Evolutionary conservation across 2,888 invertebrate species (phyloP).

Genomic region (Branchipolynoe longqiensis): DNA sequence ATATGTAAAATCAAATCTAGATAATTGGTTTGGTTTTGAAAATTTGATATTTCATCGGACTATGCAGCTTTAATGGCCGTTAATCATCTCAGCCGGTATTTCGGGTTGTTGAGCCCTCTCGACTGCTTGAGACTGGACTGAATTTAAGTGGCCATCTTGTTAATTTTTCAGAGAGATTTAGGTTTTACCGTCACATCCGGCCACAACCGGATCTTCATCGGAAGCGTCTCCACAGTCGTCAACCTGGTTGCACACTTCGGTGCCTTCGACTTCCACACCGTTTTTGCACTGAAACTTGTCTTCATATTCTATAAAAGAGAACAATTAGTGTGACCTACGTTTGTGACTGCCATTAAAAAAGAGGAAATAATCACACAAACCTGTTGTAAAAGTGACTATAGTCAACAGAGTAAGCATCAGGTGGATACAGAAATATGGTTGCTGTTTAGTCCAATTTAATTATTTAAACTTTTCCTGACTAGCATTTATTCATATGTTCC

Average conservation of each 20-base stretch:
- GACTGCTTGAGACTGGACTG: background rate
- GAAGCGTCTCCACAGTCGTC: constrained; percentile 38
- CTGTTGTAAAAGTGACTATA: background rate
- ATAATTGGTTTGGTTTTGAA: no score
- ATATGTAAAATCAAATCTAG: no score
- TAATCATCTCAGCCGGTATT: no score
- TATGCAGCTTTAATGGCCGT: no score
- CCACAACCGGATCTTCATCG: background rate
- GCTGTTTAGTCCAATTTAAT: background rate
- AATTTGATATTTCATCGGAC: no score
- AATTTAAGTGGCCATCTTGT: background rate
- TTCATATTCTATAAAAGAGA: background rate
- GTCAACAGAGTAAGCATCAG: no score
- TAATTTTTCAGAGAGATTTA: background rate
- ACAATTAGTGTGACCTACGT: background rate
- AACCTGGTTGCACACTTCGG: background rate
- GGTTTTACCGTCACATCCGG: constrained; percentile 1
- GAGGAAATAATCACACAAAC: background rate
- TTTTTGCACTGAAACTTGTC: background rate
- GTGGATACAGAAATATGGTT: background rate
- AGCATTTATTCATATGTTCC: background rate
- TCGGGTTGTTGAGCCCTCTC: background rate
- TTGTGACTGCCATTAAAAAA: background rate
- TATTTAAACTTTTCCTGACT: background rate
- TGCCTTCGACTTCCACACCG: background rate